Evolutionary conservation across 2,888 invertebrate genomes (phyloP), one percentile per base, ranked within the genome.

Genomic region (Ophioninae sp.): DNA sequence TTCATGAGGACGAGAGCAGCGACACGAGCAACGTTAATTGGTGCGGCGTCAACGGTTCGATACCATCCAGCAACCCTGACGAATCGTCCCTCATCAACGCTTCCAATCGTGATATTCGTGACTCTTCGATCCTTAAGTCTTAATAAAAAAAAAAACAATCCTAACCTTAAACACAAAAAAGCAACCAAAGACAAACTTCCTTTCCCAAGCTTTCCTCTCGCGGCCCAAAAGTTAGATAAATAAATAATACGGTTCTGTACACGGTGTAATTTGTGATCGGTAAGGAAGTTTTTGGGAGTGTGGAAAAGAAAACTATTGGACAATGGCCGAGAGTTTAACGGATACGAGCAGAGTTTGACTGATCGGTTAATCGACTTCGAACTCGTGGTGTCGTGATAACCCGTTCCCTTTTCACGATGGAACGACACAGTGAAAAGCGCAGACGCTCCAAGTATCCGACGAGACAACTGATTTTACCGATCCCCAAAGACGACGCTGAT

Each of bases 21-120:
- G 94, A 94, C 83, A 93, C 92, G 71, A 92, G 44, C 9, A 71
- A 93, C 80, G 90, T 89, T 87, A 94, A 92, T 87, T 92, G 92
- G 91, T 92, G 90, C 91, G 89, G 90, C 91, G 90, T 82, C 63
- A 83, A 72, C n/a, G 72, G 72, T n/a, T 44, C 71, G 20, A 65
- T 77, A 7, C 13, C 72, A 0, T 37, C 81, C 0, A 63, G 71
- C n/a, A 23, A 72, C 13, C 20, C 51, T 0, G n/a, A 84, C 37
- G 79, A 84, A 30, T 22, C 79, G 5, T 58, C 76, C 20, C 23
- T 79, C 17, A 74, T 73, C 0, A 63, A 56, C n/a, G 5, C 78
- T 20, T 78, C 79, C 37, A 75, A 59, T 44, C 75, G 67, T 63
- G 81, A 81, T 37, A 76, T 73, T 73, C 72, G 75, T 56, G 67